phyloP scores from a whole-genome alignment of 2,888 invertebrate species.

The Oscheius myriophilus region DNA sequence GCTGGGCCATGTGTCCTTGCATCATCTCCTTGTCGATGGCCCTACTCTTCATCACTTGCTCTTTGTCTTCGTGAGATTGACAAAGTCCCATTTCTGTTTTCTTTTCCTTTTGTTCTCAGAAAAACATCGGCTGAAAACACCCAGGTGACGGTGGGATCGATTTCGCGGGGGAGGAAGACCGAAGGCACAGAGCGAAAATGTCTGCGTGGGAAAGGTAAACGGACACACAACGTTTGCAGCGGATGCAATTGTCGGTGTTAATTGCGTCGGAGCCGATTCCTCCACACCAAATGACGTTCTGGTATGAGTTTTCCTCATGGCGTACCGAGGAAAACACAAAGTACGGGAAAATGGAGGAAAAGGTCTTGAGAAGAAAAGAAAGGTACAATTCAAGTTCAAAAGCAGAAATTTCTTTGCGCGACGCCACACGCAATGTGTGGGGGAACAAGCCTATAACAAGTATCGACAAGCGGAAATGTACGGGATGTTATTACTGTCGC shows the following conservation, averaged over 20 bases:
- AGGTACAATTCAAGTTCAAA: too few species aligned
- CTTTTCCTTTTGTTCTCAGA: background rate
- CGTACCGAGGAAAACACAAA: too few species aligned
- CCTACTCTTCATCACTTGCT: slow-evolving; percentile 62
- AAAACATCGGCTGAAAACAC: slow-evolving; percentile 2
- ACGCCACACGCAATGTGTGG: too few species aligned
- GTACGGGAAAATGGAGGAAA: too few species aligned
- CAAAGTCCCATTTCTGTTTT: slow-evolving; percentile 61
- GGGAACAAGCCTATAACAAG: too few species aligned
- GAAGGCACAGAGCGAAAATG: background rate
- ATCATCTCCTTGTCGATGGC: slow-evolving; percentile 69
- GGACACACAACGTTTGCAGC: background rate
- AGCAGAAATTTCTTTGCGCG: too few species aligned
- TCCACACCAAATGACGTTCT: background rate
- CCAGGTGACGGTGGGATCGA: background rate
- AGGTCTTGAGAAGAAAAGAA: too few species aligned
- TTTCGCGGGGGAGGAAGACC: background rate
- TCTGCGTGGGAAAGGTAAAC: background rate
- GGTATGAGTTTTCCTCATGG: too few species aligned
- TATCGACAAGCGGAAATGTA: too few species aligned
- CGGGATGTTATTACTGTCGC: too few species aligned
- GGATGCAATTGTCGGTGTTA: background rate
- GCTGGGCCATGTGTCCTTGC: slow-evolving; percentile 59
- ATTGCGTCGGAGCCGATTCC: slow-evolving; percentile 2
- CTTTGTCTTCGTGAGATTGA: slow-evolving; percentile 69